These are phyloP conservation scores for Nixonia krombeini DNA, from an alignment of 1,140 invertebrate species.

Conservation along the genomic window DNA sequence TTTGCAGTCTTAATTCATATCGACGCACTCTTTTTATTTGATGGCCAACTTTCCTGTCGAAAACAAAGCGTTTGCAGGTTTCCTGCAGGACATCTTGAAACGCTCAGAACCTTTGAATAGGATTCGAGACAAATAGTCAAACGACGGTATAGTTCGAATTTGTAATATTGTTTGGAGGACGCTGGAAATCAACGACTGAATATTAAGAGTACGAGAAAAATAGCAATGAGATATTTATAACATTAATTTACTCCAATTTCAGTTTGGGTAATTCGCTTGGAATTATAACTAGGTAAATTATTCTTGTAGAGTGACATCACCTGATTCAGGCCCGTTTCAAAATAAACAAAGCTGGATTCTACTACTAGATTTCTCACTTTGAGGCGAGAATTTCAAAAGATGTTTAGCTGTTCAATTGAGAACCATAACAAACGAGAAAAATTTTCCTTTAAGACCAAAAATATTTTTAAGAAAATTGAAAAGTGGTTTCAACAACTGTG, in stretches of 20 bases:
- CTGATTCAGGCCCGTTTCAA: too few relatives aligned
- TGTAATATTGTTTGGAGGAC: background rate
- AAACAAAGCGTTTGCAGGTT: constrained; percentile 35
- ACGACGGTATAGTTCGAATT: background rate
- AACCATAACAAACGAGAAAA: constrained; percentile 24
- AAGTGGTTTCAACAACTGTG: constrained; percentile 58
- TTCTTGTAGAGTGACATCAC: too few relatives aligned
- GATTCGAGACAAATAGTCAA: constrained; percentile 25
- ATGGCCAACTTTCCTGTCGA: constrained; percentile 36
- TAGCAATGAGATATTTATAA: background rate
- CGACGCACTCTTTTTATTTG: constrained; percentile 19
- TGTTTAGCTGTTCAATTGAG: constrained; percentile 39
- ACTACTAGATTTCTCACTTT: too few relatives aligned
- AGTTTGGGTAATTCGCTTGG: too few relatives aligned
- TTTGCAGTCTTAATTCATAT: too few relatives aligned
- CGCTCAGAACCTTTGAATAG: constrained; percentile 19
- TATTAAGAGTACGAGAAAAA: background rate
- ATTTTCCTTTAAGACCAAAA: constrained; percentile 41
- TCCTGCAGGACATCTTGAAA: constrained; percentile 36
- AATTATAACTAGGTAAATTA: too few relatives aligned
- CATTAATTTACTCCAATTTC: too few relatives aligned
- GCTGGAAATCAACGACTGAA: background rate
- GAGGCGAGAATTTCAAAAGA: constrained; percentile 22
- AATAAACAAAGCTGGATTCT: too few relatives aligned
- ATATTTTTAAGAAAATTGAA: constrained; percentile 51